Evolutionary conservation across 2,888 invertebrate genomes (phyloP), one percentile per base, ranked within the genome.

Genomic region (Harpalus rufipes): DNA sequence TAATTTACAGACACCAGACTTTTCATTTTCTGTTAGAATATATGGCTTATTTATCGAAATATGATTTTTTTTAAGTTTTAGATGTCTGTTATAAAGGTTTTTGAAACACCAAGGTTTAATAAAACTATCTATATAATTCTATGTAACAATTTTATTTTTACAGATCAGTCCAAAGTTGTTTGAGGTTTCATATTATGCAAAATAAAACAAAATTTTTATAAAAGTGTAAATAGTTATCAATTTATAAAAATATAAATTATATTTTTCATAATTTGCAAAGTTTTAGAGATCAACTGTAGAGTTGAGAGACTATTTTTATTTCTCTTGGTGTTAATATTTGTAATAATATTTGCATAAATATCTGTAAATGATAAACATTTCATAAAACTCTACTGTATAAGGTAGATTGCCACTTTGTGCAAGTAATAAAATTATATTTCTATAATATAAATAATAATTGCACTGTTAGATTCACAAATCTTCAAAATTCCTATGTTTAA

Each of bases 181-280:
- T 74, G 72, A 74, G 72, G 41, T 74, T 41, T 74, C 68, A 68
- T 68, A n/a, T 59, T 61, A 41, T 74, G 72, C 44, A 74, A 74
- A 44, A 74, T 74, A 18, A 44, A 74, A 44, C 18, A 74, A 44
- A 74, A 74, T 18, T 44, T 44, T 7, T 74, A 74, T 74, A 74
- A 74, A 74, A 74, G 72, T 74, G 25, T 74, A 74, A 74, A 74
- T 18, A 74, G 72, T 44, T 74, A 74, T 44, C 44, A 74, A 74
- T 74, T 74, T 74, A 74, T 74, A 74, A 74, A 74, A 74, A 74
- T 74, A 74, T 74, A 74, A 74, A 74, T 74, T 44, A 74, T 74
- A 41, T 74, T 74, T 74, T 74, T 10, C 5, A 10, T 63, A 63
- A 63, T 63, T 25, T 63, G 63, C 25, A 63, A 32, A 68, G n/a